Conservation (phyloP, 1,140 invertebrate genomes). For the Lutraria rhynchaena region DNA sequence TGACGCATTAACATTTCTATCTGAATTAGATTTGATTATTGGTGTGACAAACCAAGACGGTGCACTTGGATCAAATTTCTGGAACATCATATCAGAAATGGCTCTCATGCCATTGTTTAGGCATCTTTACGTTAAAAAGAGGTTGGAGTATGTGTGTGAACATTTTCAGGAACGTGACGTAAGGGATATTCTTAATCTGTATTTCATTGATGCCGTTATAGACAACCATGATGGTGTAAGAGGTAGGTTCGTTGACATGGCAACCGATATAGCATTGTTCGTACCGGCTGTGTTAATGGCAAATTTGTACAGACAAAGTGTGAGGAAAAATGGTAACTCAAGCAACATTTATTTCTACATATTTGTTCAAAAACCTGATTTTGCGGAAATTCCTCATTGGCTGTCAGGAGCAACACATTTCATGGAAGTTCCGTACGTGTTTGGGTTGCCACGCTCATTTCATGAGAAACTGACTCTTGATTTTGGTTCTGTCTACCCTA, state of each 20-base stretch:
- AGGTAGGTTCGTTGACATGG: conserved; percentile 49
- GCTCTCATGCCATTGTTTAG: too few relatives aligned
- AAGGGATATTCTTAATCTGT: too few relatives aligned
- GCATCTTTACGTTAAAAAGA: too few relatives aligned
- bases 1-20: neutral
- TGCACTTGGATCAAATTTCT: neutral
- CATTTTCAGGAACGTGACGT: too few relatives aligned
- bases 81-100: neutral
- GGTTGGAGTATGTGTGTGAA: too few relatives aligned
- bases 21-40: conserved; percentile 16
- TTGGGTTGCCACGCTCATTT: conserved; percentile 52
- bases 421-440: conserved; percentile 61
- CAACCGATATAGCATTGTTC: conserved; percentile 53
- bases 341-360: conserved; percentile 50
- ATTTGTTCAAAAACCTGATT: conserved; percentile 58
- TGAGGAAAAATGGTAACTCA: neutral
- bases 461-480: neutral
- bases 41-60: conserved; percentile 26
- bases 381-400: conserved; percentile 12
- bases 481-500: conserved; percentile 11
- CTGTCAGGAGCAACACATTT: conserved; percentile 49
- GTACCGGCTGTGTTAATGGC: conserved; percentile 33
- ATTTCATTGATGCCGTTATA: too few relatives aligned
- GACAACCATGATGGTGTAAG: conserved; percentile 37
- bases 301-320: conserved; percentile 3